These are phyloP conservation scores for Drosophila borealis DNA, from an alignment of 2,888 invertebrate genomes.

Conservation along the genomic window DNA sequence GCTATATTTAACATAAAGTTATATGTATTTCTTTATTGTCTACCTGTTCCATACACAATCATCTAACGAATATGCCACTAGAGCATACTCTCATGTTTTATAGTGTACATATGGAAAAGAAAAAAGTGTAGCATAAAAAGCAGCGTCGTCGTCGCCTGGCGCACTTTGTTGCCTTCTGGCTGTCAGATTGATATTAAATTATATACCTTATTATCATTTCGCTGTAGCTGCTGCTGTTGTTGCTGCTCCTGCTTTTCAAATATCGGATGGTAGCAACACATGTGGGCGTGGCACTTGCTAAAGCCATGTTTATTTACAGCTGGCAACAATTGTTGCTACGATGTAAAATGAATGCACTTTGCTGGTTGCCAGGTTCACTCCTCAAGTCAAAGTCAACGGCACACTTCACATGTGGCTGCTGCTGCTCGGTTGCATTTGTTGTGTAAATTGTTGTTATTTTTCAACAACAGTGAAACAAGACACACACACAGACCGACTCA, in stretches of 20 bases:
- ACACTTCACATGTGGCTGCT: constrained; percentile 76
- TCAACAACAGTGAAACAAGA: constrained; percentile 41
- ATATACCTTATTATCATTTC: constrained; percentile 84
- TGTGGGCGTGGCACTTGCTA: constrained; percentile 57
- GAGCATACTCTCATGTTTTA: constrained; percentile 16
- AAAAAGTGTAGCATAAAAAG: constrained; percentile 69
- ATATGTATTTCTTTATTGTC: no score
- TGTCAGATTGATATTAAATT: constrained; percentile 84
- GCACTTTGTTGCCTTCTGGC: constrained; percentile 75
- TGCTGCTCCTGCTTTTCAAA: constrained; percentile 26
- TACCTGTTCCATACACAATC: not conserved
- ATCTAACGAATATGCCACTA: not conserved
- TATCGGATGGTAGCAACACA: constrained; percentile 39
- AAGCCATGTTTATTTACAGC: constrained; percentile 82
- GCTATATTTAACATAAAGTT: not conserved
- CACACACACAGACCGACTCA: constrained; percentile 25
- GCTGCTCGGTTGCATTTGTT: constrained; percentile 63
- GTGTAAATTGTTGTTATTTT: constrained; percentile 78
- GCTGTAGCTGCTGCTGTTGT: constrained; percentile 21
- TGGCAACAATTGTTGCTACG: constrained; percentile 79
- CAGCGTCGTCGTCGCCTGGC: constrained; percentile 53
- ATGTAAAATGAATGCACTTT: constrained; percentile 68
- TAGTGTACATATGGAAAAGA: constrained; percentile 25
- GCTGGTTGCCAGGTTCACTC: constrained; percentile 54
- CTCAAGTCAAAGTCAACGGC: constrained; percentile 68